phyloP scores from a whole-genome alignment of 2,797 vertebrate genomes.

The Melanotaenia pygmaea region DNA sequence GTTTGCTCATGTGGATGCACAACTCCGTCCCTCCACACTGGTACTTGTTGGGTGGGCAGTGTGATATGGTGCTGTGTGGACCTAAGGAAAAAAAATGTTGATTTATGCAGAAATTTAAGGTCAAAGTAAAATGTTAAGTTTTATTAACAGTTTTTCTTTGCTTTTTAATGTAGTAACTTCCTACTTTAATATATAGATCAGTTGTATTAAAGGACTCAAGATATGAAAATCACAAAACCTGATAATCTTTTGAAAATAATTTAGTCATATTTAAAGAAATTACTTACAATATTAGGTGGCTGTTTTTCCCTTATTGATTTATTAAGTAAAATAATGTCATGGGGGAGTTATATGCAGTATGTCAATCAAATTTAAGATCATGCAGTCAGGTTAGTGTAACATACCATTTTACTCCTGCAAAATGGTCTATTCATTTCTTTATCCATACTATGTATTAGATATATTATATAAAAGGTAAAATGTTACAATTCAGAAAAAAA shows the following conservation, averaged over 20 bases:
- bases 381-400: too few relatives aligned
- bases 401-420: too few relatives aligned
- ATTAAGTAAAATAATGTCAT: neutral
- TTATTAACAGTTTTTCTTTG: neutral
- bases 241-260: neutral
- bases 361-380: neutral
- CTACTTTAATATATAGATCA: neutral
- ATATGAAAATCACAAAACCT: neutral
- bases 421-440: too few relatives aligned
- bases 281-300: neutral
- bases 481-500: neutral
- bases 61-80: slow-evolving; percentile 90
- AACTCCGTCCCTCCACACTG: slow-evolving; percentile 94
- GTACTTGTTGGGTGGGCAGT: slow-evolving; percentile 92
- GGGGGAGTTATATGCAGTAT: neutral
- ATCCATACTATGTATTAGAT: too few relatives aligned
- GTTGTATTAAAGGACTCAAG: neutral
- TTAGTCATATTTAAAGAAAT: neutral
- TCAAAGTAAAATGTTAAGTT: neutral
- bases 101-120: neutral
- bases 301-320: neutral
- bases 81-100: slow-evolving; percentile 77
- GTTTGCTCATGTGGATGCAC: slow-evolving; percentile 93
- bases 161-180: neutral
- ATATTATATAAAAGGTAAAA: too few relatives aligned